These are phyloP conservation scores for Cheilosia vernalis DNA, from an alignment of 2,888 invertebrate genomes.

Conservation along the genomic window DNA sequence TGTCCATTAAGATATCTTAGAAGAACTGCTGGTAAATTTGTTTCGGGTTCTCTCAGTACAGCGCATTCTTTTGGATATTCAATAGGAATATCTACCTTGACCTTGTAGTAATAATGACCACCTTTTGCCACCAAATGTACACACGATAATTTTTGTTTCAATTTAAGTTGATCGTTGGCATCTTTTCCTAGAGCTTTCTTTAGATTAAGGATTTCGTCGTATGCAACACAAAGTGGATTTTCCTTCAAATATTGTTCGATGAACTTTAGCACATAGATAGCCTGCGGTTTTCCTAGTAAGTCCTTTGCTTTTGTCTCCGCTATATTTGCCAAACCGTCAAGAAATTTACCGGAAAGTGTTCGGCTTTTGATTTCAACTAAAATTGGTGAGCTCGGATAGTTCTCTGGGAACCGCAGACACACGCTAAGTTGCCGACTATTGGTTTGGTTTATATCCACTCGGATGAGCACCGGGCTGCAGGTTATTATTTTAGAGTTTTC, in stretches of 20 bases:
- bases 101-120: conserved; percentile 86
- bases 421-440: conserved; percentile 86
- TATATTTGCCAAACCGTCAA: conserved; percentile 86
- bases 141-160: conserved; percentile 87
- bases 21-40: conserved; percentile 87
- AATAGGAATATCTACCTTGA: conserved; percentile 86
- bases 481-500: conserved; percentile 87
- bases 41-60: conserved; percentile 85
- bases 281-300: conserved; percentile 86
- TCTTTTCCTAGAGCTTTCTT: conserved; percentile 84
- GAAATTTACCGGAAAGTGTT: conserved; percentile 86
- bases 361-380: conserved; percentile 89
- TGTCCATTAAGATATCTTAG: conserved; percentile 87
- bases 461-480: conserved; percentile 87
- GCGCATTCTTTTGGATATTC: conserved; percentile 85
- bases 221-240: conserved; percentile 89
- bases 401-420: conserved; percentile 87
- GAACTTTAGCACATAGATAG: conserved; percentile 85
- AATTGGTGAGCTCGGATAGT: conserved; percentile 86
- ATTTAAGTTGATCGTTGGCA: conserved; percentile 85
- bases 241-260: conserved; percentile 87
- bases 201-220: conserved; percentile 87
- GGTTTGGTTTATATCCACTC: conserved; percentile 88
- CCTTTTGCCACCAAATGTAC: conserved; percentile 85
- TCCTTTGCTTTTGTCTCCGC: conserved; percentile 86